Base-by-base conservation (phyloP, 2,113 vertebrate species). In the Muntiacus reevesi region DNA sequence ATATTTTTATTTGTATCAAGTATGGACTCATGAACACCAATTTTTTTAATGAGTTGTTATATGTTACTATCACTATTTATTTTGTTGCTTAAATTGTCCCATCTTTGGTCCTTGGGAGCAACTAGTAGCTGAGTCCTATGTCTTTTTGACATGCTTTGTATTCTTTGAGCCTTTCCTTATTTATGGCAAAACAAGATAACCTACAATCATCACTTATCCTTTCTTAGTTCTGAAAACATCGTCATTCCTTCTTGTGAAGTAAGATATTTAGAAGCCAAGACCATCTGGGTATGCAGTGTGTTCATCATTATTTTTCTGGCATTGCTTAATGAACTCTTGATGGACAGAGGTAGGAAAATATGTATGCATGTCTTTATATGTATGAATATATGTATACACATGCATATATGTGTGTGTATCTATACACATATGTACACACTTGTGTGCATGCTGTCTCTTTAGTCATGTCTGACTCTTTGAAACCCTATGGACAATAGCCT, bases 71-170 rank as follows among this genome's bases (percentile, higher is more conserved):
- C 30, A 43, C 28, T 59, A 30, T 84, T 84, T 30, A 57, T 64
- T 64, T 92, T 30, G 16, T 27, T 67, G 14, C 6, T 89, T 59
- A 86, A 28, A 50, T 33, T 6, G 2, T 92, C 2, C 33, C 52
- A 36, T 52, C 19, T 54, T 89, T 82, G 33, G 17, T 33, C 7
- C 62, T 27, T 19, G 27, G 23, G 7, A 81, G 36, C 12, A 62
- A 7, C 17, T 74, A 21, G 67, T 60, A 83, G 27, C 11, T 79
- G 43, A 13, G 21, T 78, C 28, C 12, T 30, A 9, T 59, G 3
- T 64, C 23, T 57, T 96, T 92, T 82, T 25, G 19, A 94, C 19
- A 52, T 64, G 17, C n/a, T 78, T 92, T 12, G 5, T 50, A 86
- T 91, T 71, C 15, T 16, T 55, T 55, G 19, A 74, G 7, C 0